Evolutionary conservation across 2,797 vertebrate species (phyloP).

Genomic region (Protosalanx chinensis): DNA sequence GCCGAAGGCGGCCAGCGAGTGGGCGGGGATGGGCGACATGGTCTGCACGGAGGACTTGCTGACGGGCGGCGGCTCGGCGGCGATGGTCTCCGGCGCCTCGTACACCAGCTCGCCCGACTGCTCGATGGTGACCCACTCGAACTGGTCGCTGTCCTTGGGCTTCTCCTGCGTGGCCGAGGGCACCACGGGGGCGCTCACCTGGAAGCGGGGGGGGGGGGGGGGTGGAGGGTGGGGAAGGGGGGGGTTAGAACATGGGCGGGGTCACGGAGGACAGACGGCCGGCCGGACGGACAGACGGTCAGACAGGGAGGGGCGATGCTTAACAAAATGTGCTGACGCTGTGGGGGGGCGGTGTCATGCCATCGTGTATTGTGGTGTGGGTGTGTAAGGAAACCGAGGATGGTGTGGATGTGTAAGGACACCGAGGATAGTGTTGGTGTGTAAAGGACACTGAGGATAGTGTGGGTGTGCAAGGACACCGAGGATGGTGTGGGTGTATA

Average conservation of each 20-base stretch:
- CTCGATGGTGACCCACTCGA: conserved; percentile 99
- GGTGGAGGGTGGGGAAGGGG: neutral
- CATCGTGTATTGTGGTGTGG: neutral
- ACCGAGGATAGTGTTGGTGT: too few relatives aligned
- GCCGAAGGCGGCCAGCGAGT: conserved; percentile 96
- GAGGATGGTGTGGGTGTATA: too few relatives aligned
- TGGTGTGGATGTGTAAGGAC: too few relatives aligned
- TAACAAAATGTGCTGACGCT: conserved; percentile 1
- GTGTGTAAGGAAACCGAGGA: too few relatives aligned
- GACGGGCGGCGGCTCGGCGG: conserved; percentile 90
- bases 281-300: neutral
- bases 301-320: neutral
- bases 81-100: conserved; percentile 93
- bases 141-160: conserved; percentile 97
- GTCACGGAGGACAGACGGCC: neutral
- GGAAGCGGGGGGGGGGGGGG: conserved; percentile 23
- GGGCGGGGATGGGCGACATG: conserved; percentile 96
- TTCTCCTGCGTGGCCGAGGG: conserved; percentile 91
- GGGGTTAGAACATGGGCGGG: neutral
- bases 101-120: conserved; percentile 96
- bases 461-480: too few relatives aligned
- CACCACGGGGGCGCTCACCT: conserved; percentile 96
- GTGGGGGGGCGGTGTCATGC: conserved; percentile 7
- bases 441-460: too few relatives aligned
- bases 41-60: conserved; percentile 92